Percentiles rank a stretch among this genome's conserved stretches.
These are phyloP conservation scores for Cerastis leucographa DNA, from an alignment of 2,888 invertebrate species.

Conservation along the genomic window DNA sequence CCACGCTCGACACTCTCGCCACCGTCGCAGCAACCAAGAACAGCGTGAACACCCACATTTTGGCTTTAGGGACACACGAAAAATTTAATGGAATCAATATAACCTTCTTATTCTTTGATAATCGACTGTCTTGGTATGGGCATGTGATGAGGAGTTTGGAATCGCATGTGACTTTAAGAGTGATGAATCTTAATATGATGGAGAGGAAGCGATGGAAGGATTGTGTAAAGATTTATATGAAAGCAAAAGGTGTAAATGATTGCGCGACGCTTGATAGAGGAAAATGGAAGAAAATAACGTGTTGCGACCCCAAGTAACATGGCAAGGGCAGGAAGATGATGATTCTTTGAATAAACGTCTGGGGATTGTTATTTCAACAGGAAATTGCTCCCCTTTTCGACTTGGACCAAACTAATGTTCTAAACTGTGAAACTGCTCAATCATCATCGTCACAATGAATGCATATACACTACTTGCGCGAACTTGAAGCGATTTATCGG, in stretches of 20 bases:
- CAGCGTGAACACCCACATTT: slow-evolving; percentile 41
- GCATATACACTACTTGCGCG: not conserved
- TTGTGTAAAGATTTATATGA: too few species aligned
- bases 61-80: slow-evolving; percentile 17
- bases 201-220: too few species aligned
- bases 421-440: not conserved
- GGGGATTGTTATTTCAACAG: not conserved
- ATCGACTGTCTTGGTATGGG: too few species aligned
- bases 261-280: too few species aligned
- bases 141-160: too few species aligned
- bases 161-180: too few species aligned
- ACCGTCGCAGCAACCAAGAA: slow-evolving; percentile 33
- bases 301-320: too few species aligned
- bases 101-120: not conserved
- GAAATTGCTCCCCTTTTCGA: not conserved
- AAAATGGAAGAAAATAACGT: too few species aligned
- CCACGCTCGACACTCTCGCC: slow-evolving; percentile 53
- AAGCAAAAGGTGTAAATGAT: too few species aligned
- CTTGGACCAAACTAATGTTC: not conserved
- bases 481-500: not conserved
- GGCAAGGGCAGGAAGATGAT: too few species aligned
- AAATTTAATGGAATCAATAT: slow-evolving; percentile 62
- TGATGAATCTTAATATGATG: too few species aligned
- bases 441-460: not conserved
- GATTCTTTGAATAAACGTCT: not conserved